phyloP scores from a whole-genome alignment of 2,113 vertebrate species.

The Sporophila hypoxantha region DNA sequence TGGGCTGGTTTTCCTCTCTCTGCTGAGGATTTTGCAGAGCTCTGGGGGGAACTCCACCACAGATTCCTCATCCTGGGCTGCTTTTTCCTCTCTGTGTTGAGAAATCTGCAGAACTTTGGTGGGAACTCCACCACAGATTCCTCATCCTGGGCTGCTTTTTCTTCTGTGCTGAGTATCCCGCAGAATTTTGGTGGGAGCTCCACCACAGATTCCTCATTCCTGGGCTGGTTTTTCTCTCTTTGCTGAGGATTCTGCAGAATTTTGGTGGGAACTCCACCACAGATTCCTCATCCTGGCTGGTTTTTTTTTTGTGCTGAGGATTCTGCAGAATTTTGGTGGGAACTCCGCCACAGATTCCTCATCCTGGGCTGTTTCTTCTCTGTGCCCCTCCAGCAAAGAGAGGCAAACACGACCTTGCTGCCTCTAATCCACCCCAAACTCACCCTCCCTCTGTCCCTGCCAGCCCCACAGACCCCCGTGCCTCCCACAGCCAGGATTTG shows the following conservation, averaged over 20 bases:
- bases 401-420: not conserved
- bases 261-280: not conserved
- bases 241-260: not conserved
- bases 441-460: not conserved
- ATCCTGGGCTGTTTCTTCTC: not conserved
- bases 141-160: not conserved
- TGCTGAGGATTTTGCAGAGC: not conserved
- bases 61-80: not conserved
- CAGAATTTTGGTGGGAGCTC: not conserved
- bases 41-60: not conserved
- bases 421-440: not conserved
- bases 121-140: not conserved
- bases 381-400: not conserved
- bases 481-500: not conserved
- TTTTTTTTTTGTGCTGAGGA: not conserved
- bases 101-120: not conserved
- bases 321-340: not conserved
- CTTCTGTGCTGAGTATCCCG: not conserved
- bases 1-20: not conserved
- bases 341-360: not conserved
- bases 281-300: not conserved
- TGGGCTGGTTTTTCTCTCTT: not conserved
- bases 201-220: not conserved
- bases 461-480: not conserved
- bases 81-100: no score